phyloP scores from a whole-genome alignment of 64 coral and sea anemone genomes.

The Dendronephthya gigantea region DNA sequence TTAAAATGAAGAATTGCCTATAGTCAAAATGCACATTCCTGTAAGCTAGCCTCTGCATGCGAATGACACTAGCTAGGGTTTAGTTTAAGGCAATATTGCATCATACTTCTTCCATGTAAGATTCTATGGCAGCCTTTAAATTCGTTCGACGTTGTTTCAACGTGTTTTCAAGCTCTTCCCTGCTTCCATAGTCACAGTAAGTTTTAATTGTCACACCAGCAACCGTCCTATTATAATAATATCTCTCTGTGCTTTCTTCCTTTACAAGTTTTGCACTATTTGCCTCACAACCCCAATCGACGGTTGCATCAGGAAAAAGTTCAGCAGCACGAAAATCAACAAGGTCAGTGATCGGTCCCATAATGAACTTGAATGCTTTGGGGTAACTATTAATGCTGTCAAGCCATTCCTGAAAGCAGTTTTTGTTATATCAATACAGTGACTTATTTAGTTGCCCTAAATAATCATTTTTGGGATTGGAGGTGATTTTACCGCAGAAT shows the following conservation, averaged over 20 bases:
- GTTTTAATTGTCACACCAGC: neutral
- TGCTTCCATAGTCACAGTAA: conserved; percentile 13
- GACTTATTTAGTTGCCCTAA: too few relatives aligned
- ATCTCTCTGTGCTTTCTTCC: conserved; percentile 8
- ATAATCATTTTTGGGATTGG: too few relatives aligned
- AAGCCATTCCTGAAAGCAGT: conserved; percentile 29
- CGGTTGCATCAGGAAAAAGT: conserved; percentile 27
- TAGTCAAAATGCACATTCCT: too few relatives aligned
- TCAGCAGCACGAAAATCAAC: conserved; percentile 37
- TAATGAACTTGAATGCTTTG: conserved; percentile 29
- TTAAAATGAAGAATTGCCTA: too few relatives aligned
- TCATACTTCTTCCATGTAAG: conserved; percentile 55
- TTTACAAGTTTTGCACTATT: neutral
- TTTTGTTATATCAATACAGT: too few relatives aligned
- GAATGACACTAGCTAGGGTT: too few relatives aligned
- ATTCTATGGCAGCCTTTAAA: conserved; percentile 33
- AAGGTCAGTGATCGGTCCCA: conserved; percentile 9
- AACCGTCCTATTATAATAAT: conserved; percentile 3
- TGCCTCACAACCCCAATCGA: conserved; percentile 29
- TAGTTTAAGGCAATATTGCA: too few relatives aligned
- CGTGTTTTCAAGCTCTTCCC: neutral
- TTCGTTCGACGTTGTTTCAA: conserved; percentile 23
- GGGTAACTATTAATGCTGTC: conserved; percentile 26
- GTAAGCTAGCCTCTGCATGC: too few relatives aligned
- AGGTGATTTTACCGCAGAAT: too few relatives aligned